Percentiles rank a stretch among this genome's conserved stretches.
Evolutionary conservation across 2,797 vertebrate genomes (phyloP).

Genomic region (Lepilemur ruficaudatus): DNA sequence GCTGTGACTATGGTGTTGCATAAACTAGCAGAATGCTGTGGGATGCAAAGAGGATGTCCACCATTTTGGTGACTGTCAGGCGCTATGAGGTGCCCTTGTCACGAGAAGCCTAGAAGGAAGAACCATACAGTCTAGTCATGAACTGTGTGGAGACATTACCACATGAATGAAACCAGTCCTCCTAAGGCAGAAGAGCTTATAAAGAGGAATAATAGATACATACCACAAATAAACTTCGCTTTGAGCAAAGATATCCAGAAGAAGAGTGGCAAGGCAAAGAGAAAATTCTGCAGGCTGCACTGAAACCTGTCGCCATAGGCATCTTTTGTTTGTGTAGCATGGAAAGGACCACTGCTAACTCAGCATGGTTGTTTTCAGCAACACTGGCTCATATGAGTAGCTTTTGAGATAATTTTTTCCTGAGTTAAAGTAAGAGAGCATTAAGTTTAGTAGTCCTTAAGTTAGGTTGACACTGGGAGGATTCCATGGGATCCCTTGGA

Average conservation of each 20-base stretch:
- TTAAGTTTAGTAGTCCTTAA: background rate
- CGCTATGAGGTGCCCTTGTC: background rate
- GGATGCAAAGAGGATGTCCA: background rate
- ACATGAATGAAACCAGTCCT: background rate
- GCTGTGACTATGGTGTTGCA: background rate
- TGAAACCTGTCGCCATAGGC: background rate
- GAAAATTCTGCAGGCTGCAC: background rate
- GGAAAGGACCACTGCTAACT: background rate
- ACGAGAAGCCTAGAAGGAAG: background rate
- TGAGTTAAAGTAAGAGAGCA: background rate
- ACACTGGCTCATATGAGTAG: rapidly evolving
- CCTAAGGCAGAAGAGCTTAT: background rate
- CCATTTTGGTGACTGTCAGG: background rate
- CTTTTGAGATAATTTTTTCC: background rate
- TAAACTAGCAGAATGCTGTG: background rate
- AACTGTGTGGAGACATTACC: background rate
- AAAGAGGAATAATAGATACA: rapidly evolving
- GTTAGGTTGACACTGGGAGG: background rate
- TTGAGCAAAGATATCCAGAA: background rate
- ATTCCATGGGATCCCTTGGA: background rate
- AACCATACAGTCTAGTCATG: background rate
- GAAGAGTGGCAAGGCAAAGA: background rate
- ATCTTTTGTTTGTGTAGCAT: background rate
- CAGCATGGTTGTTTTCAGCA: background rate
- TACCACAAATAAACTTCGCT: background rate